Evolutionary conservation across 2,888 invertebrate species (phyloP), one percentile per base, ranked within the genome.

Genomic region (Oxyteleia sp.): DNA sequence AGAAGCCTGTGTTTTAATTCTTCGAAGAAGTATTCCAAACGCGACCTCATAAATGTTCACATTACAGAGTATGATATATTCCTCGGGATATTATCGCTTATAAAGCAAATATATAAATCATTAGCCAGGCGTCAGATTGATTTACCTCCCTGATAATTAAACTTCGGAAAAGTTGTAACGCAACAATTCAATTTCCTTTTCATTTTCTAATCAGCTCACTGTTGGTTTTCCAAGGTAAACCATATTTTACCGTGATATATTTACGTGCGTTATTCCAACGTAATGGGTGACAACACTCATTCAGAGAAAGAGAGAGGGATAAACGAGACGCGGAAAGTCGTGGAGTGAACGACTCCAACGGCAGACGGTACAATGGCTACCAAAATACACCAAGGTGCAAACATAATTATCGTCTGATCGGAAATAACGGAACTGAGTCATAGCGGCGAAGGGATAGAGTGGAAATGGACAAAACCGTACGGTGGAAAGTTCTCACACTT

Each of bases 31-130:
- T n/a, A n/a, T n/a, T n/a, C n/a, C n/a, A n/a, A n/a, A n/a, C n/a
- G n/a, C n/a, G n/a, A n/a, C n/a, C 32, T 32, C 8, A 8, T 32
- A 32, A 32, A 7, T 32, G 10, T 10, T 32, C 10, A 32, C 32
- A 32, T 32, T 32, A 32, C 1, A 1, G 8, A 1, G 4, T 32
- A 32, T 32, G 32, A 32, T 32, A 38, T n/a, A 38, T n/a, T 32
- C 32, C 8, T 10, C 32, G 26, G 10, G 5, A 32, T 32, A 10
- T 32, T 32, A 32, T 7, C 8, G 4, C 18, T 16, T 45, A 45
- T 45, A 15, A 16, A n/a, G 15, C 26, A 59, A 59, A 59, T 59
- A 59, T 15, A 61, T 61, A 61, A 61, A 61, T 61, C 61, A 45
- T 26, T 43, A 26, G 11, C 13, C 15, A 23, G 43, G 18, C 11